Conservation (phyloP, 1,140 invertebrate genomes). For the Plodia interpunctella region DNA sequence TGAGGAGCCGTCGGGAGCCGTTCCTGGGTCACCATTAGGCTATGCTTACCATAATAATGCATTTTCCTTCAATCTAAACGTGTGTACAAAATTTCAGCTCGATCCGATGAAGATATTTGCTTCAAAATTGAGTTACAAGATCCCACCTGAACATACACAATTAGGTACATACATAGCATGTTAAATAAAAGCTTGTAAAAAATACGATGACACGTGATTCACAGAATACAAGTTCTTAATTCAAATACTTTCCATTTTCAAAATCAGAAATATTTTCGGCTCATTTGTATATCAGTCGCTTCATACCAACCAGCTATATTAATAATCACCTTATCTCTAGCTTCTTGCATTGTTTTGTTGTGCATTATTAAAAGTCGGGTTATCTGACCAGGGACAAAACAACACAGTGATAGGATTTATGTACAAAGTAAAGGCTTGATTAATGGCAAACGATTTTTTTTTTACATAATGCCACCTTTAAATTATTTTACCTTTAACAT, state of each 20-base stretch:
- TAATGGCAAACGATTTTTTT: slow-evolving; percentile 37
- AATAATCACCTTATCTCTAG: slow-evolving; percentile 48
- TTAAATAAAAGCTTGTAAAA: too few species aligned
- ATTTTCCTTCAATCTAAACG: too few species aligned
- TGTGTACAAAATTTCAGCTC: too few species aligned
- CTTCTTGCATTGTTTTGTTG: slow-evolving; percentile 45
- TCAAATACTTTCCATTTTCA: slow-evolving; percentile 12
- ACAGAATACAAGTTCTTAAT: not conserved
- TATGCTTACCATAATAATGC: too few species aligned
- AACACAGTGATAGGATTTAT: slow-evolving; percentile 27
- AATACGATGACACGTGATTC: too few species aligned
- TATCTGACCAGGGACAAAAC: slow-evolving; percentile 43
- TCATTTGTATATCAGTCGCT: slow-evolving; percentile 51
- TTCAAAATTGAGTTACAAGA: too few species aligned
- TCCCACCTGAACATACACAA: too few species aligned
- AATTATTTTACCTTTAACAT: too few species aligned
- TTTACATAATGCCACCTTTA: slow-evolving; percentile 16
- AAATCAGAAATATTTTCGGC: slow-evolving; percentile 27
- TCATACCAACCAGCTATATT: slow-evolving; percentile 56
- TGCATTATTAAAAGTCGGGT: slow-evolving; percentile 51
- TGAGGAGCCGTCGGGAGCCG: too few species aligned
- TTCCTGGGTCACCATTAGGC: too few species aligned
- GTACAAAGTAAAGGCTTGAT: slow-evolving; percentile 31
- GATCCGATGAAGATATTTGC: too few species aligned
- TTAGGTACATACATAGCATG: too few species aligned